Percentiles rank a stretch among this genome's conserved stretches.
Conservation (phyloP, 92 coral and sea anemone species). For the Parazoanthus darwini region DNA sequence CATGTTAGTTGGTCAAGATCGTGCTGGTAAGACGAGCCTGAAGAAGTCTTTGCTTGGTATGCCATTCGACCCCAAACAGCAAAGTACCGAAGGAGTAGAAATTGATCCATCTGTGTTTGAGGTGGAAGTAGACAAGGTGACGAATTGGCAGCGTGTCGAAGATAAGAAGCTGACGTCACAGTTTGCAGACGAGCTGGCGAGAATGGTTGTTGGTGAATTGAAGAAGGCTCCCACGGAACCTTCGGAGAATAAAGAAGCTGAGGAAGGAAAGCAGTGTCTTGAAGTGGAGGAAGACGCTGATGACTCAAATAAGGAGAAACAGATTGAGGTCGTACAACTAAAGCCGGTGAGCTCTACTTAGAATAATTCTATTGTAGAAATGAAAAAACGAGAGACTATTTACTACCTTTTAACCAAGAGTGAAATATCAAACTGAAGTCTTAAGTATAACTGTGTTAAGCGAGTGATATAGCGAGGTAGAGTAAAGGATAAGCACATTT, state of each 20-base stretch:
- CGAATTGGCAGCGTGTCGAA: conserved; percentile 76
- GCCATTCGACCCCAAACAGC: conserved; percentile 70
- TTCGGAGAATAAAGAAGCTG: conserved; percentile 32
- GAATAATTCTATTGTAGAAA: background rate
- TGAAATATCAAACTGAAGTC: no score
- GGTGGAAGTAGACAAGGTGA: conserved; percentile 68
- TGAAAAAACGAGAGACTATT: background rate
- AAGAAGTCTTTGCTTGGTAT: conserved; percentile 84
- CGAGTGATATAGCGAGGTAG: no score
- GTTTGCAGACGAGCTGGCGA: conserved; percentile 77
- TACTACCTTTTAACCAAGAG: no score
- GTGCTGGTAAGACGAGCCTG: conserved; percentile 94
- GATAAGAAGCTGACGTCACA: conserved; percentile 59
- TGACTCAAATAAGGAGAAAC: conserved; percentile 17
- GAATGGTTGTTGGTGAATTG: conserved; percentile 70
- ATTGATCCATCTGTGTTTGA: conserved; percentile 80
- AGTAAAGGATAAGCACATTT: background rate
- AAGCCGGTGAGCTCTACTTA: conserved; percentile 5
- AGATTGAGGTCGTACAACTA: background rate
- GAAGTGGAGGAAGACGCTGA: conserved; percentile 22
- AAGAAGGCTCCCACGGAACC: conserved; percentile 36
- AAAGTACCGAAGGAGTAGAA: conserved; percentile 81
- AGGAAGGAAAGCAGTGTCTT: conserved; percentile 1
- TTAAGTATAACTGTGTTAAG: no score
- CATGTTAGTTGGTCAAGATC: conserved; percentile 90